Evolutionary conservation across 2,888 invertebrate species (phyloP), one percentile per base, ranked within the genome.

Genomic region (Cephus pulcher): DNA sequence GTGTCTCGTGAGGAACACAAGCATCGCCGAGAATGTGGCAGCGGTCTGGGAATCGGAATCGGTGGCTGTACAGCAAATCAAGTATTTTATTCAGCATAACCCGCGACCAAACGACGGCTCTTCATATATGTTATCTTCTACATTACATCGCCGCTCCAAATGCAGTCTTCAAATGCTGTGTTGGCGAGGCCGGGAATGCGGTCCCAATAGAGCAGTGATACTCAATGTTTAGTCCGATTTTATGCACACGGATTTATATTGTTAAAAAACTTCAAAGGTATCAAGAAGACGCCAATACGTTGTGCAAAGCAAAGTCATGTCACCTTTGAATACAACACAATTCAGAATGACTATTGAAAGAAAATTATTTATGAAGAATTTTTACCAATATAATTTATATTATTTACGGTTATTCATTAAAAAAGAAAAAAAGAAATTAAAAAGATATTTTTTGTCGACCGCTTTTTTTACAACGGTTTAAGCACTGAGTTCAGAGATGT

Each of bases 111-210:
- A 87, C 87, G 88, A 89, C 89, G 87, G 88, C 85, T 88, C 88
- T 89, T 89, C 89, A 89, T 88, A 87, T 85, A 88, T 88, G 88
- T 89, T 89, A 89, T 89, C 89, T 87, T 84, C 85, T 86, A 85
- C 86, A 86, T 85, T 85, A 84, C 86, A 85, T 86, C 84, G 86
- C 83, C 89, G 88, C 88, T 89, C 88, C 85, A 89, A 89, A 89
- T 89, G 89, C 87, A 88, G 88, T 88, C 87, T 86, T 89, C 88
- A 89, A 89, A 89, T 84, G 86, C 82, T 82, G 83, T 81, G 79
- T 76, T 82, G 84, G 82, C 76, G 79, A 79, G 81, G 82, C 84
- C 81, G 84, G 85, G 88, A 89, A 89, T 88, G 87, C 86, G 85
- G 87, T 87, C 84, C 86, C 86, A 82, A 86, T 87, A 86, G 85